Evolutionary conservation across 2,888 invertebrate genomes (phyloP).

Genomic region (Noctua fimbriata): DNA sequence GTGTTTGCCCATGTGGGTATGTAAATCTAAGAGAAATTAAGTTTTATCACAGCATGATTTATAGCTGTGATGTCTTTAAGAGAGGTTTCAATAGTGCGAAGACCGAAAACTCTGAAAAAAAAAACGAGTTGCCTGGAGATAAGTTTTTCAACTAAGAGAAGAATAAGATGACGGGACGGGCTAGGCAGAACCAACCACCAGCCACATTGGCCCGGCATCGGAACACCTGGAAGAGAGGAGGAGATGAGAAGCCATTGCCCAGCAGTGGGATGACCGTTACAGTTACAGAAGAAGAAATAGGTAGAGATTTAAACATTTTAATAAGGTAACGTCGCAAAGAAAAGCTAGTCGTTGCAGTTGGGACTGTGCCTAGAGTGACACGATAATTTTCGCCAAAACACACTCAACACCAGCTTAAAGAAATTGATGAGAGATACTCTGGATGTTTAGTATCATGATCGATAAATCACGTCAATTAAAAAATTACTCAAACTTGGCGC

Average conservation of each 20-base stretch:
- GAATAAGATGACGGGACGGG: neutral
- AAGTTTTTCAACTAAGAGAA: neutral
- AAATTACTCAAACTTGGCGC: neutral
- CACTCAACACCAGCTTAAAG: neutral
- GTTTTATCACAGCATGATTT: neutral
- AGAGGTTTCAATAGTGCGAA: too few relatives aligned
- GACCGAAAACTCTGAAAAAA: neutral
- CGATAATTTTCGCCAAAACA: neutral
- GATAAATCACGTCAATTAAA: slow-evolving; percentile 12
- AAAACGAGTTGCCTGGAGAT: neutral
- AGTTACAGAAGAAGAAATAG: neutral
- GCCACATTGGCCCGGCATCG: neutral
- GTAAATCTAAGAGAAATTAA: neutral
- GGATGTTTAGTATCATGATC: neutral
- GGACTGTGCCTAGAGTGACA: neutral
- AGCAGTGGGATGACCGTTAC: neutral
- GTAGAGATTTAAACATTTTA: neutral
- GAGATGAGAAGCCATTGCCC: neutral
- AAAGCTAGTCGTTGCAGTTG: too few relatives aligned
- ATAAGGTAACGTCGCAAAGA: neutral
- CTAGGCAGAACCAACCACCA: neutral
- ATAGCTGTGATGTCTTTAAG: neutral
- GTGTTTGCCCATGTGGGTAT: neutral
- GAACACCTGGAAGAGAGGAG: neutral
- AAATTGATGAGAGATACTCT: neutral